Evolutionary conservation across 2,888 invertebrate species (phyloP).

Genomic region (Tenthredo livida): DNA sequence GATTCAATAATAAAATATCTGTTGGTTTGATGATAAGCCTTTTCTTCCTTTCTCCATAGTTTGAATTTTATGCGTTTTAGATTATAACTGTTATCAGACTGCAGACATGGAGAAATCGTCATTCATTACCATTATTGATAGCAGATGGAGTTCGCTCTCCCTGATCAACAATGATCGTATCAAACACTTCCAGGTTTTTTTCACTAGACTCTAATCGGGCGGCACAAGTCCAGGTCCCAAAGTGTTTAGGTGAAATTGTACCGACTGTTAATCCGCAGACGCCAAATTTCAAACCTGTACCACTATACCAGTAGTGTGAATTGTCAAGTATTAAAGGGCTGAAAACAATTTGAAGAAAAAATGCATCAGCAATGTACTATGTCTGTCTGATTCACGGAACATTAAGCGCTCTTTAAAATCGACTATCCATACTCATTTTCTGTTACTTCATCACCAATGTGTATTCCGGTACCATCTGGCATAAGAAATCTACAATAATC

Average conservation of each 20-base stretch:
- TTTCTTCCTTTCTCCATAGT: neutral
- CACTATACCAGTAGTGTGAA: conserved; percentile 78
- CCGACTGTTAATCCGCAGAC: conserved; percentile 79
- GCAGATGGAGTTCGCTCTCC: neutral
- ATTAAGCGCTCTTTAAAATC: neutral
- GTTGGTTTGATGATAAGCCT: neutral
- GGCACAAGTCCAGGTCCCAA: conserved; percentile 80
- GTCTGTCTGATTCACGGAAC: neutral
- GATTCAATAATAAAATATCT: neutral
- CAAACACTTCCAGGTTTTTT: conserved; percentile 49
- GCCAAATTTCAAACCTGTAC: conserved; percentile 76
- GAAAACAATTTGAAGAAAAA: neutral
- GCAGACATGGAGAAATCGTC: neutral
- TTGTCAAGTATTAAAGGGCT: conserved; percentile 74
- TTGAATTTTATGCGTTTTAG: neutral
- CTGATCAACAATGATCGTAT: conserved; percentile 45
- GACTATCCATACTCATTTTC: conserved; percentile 75
- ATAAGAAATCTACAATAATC: conserved; percentile 79
- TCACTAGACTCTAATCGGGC: conserved; percentile 61
- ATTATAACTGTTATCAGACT: neutral
- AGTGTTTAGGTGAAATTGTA: conserved; percentile 73
- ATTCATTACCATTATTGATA: neutral
- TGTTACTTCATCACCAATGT: conserved; percentile 77
- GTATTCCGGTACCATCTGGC: conserved; percentile 77
- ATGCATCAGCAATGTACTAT: neutral